phyloP scores from a whole-genome alignment of 2,113 vertebrate species.

The Apteryx owenii region DNA sequence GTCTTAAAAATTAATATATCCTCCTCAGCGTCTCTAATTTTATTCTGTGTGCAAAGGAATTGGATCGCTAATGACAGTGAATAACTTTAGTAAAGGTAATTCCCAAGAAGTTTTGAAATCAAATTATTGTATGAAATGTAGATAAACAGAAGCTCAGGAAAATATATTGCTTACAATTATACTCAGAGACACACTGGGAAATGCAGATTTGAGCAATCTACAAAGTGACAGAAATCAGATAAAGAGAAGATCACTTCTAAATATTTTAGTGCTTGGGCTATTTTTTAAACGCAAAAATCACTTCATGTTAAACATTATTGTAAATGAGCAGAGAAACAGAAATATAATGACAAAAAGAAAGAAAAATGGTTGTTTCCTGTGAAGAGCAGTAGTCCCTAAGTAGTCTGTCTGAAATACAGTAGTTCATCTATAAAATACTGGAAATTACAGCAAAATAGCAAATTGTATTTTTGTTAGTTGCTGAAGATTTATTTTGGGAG shows the following conservation, averaged over 20 bases:
- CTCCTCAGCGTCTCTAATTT: not conserved
- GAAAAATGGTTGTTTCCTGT: accelerated
- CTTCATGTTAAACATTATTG: not conserved
- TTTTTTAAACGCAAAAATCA: not conserved
- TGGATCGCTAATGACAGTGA: not conserved
- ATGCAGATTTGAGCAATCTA: not conserved
- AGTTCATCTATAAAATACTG: not conserved
- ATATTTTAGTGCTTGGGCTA: not conserved
- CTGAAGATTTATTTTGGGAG: not conserved
- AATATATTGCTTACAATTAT: not conserved
- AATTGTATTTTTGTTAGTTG: not conserved
- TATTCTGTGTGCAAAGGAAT: not conserved
- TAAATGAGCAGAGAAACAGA: not conserved
- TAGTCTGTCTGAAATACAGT: not conserved
- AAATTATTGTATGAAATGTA: not conserved
- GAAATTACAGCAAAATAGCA: not conserved
- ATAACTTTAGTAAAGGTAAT: not conserved
- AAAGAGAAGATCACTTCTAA: not conserved
- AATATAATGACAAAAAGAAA: accelerated
- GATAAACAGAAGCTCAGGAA: not conserved
- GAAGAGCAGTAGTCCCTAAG: not conserved
- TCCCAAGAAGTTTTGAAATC: not conserved
- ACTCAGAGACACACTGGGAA: not conserved
- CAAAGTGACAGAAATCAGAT: not conserved
- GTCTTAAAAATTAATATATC: not conserved